Conservation (phyloP, 2,113 vertebrate species). For the Pica pica region DNA sequence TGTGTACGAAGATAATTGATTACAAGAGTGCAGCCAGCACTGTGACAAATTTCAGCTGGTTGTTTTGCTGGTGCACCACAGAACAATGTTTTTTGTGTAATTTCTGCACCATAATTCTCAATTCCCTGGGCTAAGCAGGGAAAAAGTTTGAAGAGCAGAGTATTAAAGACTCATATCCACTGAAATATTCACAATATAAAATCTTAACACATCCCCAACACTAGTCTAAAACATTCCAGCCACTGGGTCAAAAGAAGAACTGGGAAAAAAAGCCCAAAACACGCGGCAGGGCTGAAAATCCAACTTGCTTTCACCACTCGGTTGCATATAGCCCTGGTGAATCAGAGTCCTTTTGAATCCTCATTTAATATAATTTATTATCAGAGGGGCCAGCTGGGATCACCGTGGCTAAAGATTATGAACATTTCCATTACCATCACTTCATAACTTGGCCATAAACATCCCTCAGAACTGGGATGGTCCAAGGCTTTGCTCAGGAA, state of each 20-base stretch:
- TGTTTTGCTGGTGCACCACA: not conserved
- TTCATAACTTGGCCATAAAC: not conserved
- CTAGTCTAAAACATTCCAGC: not conserved
- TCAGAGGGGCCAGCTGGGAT: not conserved
- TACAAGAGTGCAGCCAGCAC: not conserved
- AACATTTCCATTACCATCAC: not conserved
- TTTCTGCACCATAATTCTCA: not conserved
- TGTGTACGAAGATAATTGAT: conserved; percentile 21
- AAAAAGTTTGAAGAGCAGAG: not conserved
- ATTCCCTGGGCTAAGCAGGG: not conserved
- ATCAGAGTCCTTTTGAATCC: not conserved
- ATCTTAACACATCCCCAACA: not conserved
- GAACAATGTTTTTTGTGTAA: not conserved
- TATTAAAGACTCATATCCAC: not conserved
- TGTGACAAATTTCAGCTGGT: not conserved
- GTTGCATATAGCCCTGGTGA: not conserved
- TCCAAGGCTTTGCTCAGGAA: not conserved
- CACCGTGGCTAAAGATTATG: not conserved
- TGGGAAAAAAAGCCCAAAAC: rapidly evolving
- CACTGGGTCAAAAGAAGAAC: not conserved
- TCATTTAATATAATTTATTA: not conserved
- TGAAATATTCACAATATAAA: not conserved
- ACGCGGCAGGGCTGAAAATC: rapidly evolving
- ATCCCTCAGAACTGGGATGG: not conserved
- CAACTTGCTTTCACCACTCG: not conserved